Conservation (phyloP, 2,888 invertebrate genomes). For the Stenolophus ochropezus region DNA sequence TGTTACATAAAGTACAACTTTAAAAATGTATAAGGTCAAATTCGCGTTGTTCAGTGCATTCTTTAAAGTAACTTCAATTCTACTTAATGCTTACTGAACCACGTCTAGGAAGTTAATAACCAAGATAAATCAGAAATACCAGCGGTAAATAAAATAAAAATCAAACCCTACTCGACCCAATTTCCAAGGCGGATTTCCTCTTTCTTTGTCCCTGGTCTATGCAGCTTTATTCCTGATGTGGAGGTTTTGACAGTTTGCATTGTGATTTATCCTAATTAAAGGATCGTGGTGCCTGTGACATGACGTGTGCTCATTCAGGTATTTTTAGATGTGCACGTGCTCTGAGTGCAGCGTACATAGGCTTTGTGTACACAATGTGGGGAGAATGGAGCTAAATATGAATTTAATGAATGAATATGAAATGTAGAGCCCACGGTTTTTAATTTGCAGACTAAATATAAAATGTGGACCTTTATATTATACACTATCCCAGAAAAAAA, state of each 20-base stretch:
- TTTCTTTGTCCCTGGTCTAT: slow-evolving; percentile 25
- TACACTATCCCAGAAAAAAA: too few species aligned
- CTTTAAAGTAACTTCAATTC: too few species aligned
- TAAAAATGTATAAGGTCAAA: too few species aligned
- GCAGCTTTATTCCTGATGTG: background rate
- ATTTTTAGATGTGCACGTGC: slow-evolving; percentile 31
- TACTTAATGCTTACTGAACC: too few species aligned
- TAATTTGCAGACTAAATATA: too few species aligned
- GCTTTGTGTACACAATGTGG: background rate
- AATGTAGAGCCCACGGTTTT: too few species aligned
- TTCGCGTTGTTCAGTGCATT: too few species aligned
- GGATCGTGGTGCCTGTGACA: slow-evolving; percentile 35
- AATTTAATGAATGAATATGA: background rate
- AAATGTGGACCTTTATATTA: too few species aligned
- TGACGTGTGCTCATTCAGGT: slow-evolving; percentile 14
- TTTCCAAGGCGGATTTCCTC: slow-evolving; percentile 32
- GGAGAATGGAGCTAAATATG: background rate
- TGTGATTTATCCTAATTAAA: slow-evolving; percentile 39
- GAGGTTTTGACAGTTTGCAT: slow-evolving; percentile 26
- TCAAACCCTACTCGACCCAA: slow-evolving; percentile 29
- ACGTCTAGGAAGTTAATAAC: background rate
- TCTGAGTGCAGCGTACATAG: background rate
- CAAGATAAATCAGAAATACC: slow-evolving; percentile 27
- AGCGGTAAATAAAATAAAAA: slow-evolving; percentile 21
- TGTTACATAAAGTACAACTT: too few species aligned